Conservation (phyloP, 2,888 invertebrate genomes). For the Acrobasis consociella region DNA sequence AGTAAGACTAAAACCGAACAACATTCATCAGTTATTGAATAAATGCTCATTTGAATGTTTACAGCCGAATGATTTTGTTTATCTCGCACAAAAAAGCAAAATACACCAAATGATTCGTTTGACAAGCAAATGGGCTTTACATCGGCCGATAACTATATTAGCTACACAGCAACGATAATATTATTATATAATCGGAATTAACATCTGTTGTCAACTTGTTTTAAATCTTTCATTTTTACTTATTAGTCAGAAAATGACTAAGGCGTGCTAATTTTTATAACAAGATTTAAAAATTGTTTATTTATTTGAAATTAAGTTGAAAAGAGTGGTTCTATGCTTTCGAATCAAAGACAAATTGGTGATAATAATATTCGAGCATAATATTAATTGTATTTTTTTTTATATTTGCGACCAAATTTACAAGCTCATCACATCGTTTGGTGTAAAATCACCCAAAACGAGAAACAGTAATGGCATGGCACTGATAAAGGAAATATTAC, state of each 20-base stretch:
- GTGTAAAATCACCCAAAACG: conserved; percentile 6
- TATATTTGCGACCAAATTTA: neutral
- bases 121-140: conserved; percentile 6
- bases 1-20: neutral
- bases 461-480: conserved; percentile 21
- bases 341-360: too few species aligned
- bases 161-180: neutral
- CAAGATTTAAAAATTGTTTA: too few species aligned
- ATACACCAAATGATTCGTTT: conserved; percentile 12
- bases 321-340: too few species aligned
- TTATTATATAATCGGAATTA: neutral
- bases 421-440: neutral
- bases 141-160: neutral
- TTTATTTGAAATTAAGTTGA: too few species aligned
- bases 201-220: neutral
- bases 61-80: conserved; percentile 1
- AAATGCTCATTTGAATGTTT: neutral
- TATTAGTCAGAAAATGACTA: too few species aligned
- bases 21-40: neutral
- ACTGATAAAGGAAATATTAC: conserved; percentile 25
- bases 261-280: too few species aligned
- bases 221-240: too few species aligned
- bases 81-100: conserved; percentile 10
- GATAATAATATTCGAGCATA: too few species aligned
- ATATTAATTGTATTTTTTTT: too few species aligned